Base-by-base conservation (phyloP, 2,113 vertebrate genomes). In the Lynx canadensis region DNA sequence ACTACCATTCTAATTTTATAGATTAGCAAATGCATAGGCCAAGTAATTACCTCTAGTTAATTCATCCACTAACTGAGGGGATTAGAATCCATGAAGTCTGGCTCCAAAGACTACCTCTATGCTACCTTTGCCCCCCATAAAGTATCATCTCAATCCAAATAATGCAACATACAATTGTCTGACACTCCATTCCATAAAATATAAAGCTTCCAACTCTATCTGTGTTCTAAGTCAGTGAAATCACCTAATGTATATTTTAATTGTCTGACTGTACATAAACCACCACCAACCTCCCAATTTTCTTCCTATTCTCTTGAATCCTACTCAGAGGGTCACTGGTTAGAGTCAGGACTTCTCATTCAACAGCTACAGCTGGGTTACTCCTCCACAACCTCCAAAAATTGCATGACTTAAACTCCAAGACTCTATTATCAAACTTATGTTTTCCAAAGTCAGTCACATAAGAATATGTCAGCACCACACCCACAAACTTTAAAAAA, bases 11-110 rank as follows among this genome's bases (percentile, higher is more conserved):
- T 86, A 31, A 55, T 81, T 85, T 95, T 89, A 84, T 80, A 94
- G 52, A 94, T 94, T 85, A 80, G 52, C 74, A 95, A 94, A 88
- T 63, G 88, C 21, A 91, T 45, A 96, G 76, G 69, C 84, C 84
- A 88, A 94, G n/a, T 84, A 92, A 73, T 73, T 94, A 69, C 19
- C 10, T 92, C 57, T 29, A 52, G 63, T 80, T 57, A 92, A 89
- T 48, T 94, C 66, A 74, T 74, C 69, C 57, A 89, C 14, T 57
- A 81, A 94, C 19, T 48, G 8, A 89, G 18, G 65, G 33, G 65
- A 52, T 38, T 63, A 27, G 14, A 89, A 60, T 4, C 14, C 38
- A 94, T 15, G 7, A 19, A 94, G 11, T 29, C 69, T 60, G 33
- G 14, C 14, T 95, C 19, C 71, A 79, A 23, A 83, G 33, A 85